Percentiles rank a stretch among this genome's conserved stretches.
phyloP scores from a whole-genome alignment of 2,888 invertebrate species.

The Elaeidobius kamerunicus region DNA sequence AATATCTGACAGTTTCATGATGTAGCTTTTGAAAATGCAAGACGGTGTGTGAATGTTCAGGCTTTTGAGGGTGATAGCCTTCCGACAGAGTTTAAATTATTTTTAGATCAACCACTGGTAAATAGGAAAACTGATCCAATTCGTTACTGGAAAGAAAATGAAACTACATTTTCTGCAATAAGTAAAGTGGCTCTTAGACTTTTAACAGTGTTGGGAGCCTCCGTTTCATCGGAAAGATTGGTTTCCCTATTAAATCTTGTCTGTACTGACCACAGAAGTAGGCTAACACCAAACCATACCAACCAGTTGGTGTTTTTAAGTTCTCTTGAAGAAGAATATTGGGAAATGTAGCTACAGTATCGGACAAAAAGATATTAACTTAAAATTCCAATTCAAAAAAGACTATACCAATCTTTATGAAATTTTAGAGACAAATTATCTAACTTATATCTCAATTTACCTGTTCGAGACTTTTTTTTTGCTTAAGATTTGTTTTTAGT shows the following conservation, averaged over 20 bases:
- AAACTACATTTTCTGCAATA: background rate
- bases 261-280: conserved; percentile 2
- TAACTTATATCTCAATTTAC: too few species aligned
- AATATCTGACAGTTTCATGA: background rate
- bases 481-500: too few species aligned
- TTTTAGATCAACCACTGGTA: background rate
- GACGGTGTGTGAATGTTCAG: background rate
- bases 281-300: conserved; percentile 7
- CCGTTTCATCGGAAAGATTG: background rate
- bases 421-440: too few species aligned
- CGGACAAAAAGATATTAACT: too few species aligned
- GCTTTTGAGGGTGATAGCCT: background rate
- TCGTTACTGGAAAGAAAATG: background rate
- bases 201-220: background rate
- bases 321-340: conserved; percentile 2
- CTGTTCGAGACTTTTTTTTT: too few species aligned
- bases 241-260: background rate
- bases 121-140: background rate
- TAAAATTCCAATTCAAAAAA: background rate
- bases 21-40: background rate
- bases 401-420: too few species aligned
- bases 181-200: background rate
- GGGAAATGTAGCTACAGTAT: conserved; percentile 5
- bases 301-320: conserved; percentile 7
- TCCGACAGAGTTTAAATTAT: background rate